Conservation (phyloP, 2,888 invertebrate genomes). For the Harpalus rubripes region DNA sequence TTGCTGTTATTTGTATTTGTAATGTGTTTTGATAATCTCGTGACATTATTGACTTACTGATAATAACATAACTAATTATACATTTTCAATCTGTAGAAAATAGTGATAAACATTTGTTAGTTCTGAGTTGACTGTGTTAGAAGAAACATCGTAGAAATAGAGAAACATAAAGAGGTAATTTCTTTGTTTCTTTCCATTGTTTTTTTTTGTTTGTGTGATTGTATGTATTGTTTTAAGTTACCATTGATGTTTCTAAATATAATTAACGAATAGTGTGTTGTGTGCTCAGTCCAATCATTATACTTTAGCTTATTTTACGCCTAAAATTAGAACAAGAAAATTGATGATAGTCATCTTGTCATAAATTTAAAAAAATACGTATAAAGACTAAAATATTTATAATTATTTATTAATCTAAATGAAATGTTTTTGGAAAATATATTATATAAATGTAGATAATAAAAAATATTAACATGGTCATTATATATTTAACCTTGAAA, state of each 20-base stretch:
- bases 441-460: conserved; percentile 8
- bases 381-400: background rate
- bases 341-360: no score
- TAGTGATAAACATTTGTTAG: background rate
- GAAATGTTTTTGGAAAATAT: background rate
- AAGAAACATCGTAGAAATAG: background rate
- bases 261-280: background rate
- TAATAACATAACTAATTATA: conserved; percentile 25
- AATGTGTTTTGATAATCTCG: conserved; percentile 34
- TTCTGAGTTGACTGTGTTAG: background rate
- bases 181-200: conserved; percentile 25
- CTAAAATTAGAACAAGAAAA: no score
- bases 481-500: conserved; percentile 26
- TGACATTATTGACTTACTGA: conserved; percentile 36
- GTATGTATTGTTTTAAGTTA: background rate
- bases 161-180: conserved; percentile 15
- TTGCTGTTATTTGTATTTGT: conserved; percentile 16
- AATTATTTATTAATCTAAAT: background rate
- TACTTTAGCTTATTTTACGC: no score
- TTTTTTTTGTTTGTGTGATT: background rate
- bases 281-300: no score
- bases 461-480: background rate
- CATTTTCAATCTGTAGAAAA: background rate
- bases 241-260: background rate
- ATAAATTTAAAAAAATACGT: no score